Conservation (phyloP, 2,888 invertebrate genomes). For the Smittia sp. region DNA sequence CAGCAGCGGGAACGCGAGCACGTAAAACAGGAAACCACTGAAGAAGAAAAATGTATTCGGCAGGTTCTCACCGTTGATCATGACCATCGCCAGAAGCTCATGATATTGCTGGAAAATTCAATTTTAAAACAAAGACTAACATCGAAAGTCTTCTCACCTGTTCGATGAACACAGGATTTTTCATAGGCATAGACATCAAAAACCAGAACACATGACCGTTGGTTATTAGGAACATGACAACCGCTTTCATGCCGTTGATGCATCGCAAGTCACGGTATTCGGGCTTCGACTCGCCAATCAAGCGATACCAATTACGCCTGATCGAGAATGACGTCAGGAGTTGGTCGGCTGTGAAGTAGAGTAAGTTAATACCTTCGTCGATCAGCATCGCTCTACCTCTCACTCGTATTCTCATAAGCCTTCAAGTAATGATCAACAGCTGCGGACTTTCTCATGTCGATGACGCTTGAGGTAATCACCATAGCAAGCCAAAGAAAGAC, state of each 20-base stretch:
- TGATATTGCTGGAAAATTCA: too few species aligned
- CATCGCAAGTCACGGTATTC: not conserved
- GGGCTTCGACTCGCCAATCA: not conserved
- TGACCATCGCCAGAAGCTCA: not conserved
- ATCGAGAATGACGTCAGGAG: conserved; percentile 17
- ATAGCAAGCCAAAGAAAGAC: not conserved
- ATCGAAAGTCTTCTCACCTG: not conserved
- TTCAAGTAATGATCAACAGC: not conserved
- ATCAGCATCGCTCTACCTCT: too few species aligned
- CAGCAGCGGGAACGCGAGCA: too few species aligned
- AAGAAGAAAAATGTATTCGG: too few species aligned
- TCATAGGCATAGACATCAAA: not conserved
- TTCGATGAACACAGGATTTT: conserved; percentile 13
- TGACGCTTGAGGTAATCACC: not conserved
- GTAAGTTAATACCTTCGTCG: too few species aligned
- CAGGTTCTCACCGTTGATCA: too few species aligned
- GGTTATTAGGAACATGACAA: not conserved
- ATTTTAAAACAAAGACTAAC: too few species aligned
- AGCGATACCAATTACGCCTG: not conserved
- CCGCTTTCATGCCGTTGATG: not conserved
- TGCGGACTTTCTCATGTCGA: not conserved
- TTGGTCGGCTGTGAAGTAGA: not conserved
- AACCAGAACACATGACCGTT: not conserved
- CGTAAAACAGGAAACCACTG: too few species aligned
- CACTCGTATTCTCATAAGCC: too few species aligned